Evolutionary conservation across 1,140 invertebrate species (phyloP), one percentile per base, ranked within the genome.

Genomic region (Leptonema lineaticorne): DNA sequence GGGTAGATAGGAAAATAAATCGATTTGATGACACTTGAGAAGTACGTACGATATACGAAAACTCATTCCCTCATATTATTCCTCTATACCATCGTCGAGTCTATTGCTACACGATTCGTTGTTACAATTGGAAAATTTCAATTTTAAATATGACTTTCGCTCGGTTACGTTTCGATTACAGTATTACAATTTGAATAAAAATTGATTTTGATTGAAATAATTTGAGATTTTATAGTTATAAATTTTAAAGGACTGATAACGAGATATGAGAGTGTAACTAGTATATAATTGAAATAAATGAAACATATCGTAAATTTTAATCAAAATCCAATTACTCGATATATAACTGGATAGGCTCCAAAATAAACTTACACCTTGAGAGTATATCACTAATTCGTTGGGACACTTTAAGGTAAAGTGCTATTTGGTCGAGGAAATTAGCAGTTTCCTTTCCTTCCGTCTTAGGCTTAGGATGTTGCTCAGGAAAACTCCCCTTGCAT

Each of bases 341-440:
- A 27, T 27, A 53, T 18, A 53, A 53, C 24, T 24, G 11, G 4
- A 18, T 53, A 8, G 16, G 18, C 4, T 5, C 46, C 16, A 9
- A 50, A 9, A 18, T 50, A 53, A 53, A 53, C 20, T 26, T 26
- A 24, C 50, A 53, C 50, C 22, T 53, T 41, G 37, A 41, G 37
- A 26, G 29, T 24, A 30, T 41, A 29, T 53, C 27, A 24, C 46
- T 50, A 30, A 64, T 64, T 46, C 18, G 45, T 29, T 26, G 41
- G 62, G 45, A 64, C 30, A 64, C 62, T 64, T 64, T 48, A 64
- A 64, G 62, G 62, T 37, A 46, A 50, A 57, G 63, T 57, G 63
- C 46, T 66, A 66, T 66, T 66, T 66, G 63, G 53, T 57, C 48
- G 48, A 62, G 67, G 67, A 68, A 68, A 68, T 68, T 68, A 63